phyloP scores from a whole-genome alignment of 2,113 vertebrate genomes.

The Melanerpes formicivorus region DNA sequence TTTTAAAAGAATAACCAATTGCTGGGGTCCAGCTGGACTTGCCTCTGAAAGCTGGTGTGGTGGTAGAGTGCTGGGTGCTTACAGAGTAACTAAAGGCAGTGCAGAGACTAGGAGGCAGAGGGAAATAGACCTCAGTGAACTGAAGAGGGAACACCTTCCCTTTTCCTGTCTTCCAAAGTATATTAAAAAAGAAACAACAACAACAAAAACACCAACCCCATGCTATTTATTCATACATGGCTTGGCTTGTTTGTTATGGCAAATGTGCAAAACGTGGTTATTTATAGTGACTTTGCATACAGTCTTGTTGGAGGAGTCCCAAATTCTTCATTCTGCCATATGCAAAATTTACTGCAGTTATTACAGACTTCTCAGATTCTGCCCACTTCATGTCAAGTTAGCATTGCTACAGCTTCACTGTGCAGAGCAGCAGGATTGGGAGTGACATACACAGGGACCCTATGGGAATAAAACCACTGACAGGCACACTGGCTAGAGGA shows the following conservation, averaged over 20 bases:
- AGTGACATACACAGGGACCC: neutral
- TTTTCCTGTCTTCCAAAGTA: neutral
- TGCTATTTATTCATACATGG: neutral
- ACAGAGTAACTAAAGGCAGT: neutral
- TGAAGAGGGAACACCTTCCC: neutral
- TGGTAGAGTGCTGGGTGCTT: neutral
- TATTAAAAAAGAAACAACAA: neutral
- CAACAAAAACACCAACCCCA: too few species aligned
- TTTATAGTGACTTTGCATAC: neutral
- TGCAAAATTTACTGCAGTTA: neutral
- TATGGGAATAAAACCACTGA: neutral
- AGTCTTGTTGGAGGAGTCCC: neutral
- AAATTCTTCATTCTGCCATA: neutral
- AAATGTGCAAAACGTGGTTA: neutral
- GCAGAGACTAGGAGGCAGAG: neutral
- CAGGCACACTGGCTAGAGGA: neutral
- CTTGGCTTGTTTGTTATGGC: neutral
- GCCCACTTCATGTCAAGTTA: neutral
- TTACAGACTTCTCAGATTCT: neutral
- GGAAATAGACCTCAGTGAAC: neutral
- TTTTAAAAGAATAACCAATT: neutral
- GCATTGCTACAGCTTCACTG: neutral
- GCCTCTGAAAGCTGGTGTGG: neutral
- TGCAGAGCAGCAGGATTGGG: neutral
- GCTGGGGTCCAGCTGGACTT: fast-evolving